phyloP scores from a whole-genome alignment of 2,888 invertebrate species.

The Allygus modestus region DNA sequence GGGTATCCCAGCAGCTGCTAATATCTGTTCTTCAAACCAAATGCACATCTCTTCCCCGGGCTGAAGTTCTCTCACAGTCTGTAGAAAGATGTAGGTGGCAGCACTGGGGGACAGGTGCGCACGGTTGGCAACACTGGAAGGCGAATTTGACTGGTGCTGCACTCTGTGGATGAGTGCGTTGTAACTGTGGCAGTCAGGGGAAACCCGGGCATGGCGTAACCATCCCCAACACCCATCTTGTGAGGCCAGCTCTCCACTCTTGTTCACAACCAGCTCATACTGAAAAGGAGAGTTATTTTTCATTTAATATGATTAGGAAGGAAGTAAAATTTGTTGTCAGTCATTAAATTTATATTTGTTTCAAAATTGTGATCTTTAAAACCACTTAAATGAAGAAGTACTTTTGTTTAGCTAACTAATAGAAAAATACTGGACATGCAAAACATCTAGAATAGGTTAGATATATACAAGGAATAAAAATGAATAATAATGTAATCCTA shows the following conservation, averaged over 20 bases:
- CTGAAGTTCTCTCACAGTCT: conserved; percentile 76
- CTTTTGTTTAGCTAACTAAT: no score
- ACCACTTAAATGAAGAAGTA: no score
- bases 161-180: conserved; percentile 77
- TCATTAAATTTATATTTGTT: no score
- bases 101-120: conserved; percentile 67
- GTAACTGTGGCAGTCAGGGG: conserved; percentile 82
- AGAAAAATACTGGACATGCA: no score
- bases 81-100: conserved; percentile 72
- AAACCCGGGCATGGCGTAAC: conserved; percentile 5
- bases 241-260: neutral
- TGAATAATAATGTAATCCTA: no score
- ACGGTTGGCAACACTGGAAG: conserved; percentile 43
- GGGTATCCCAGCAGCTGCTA: conserved; percentile 86
- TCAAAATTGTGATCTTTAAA: no score
- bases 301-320: neutral
- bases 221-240: neutral
- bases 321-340: neutral
- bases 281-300: neutral
- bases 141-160: neutral
- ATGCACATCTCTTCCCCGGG: conserved; percentile 84
- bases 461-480: no score
- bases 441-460: no score
- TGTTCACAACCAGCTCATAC: conserved; percentile 25
- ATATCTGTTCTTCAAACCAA: conserved; percentile 90